A percentile compares a stretch with the other conserved stretches of the same genome.
These are phyloP conservation scores for Lithophane ornitopus DNA, from an alignment of 2,888 invertebrate species.

Conservation along the genomic window DNA sequence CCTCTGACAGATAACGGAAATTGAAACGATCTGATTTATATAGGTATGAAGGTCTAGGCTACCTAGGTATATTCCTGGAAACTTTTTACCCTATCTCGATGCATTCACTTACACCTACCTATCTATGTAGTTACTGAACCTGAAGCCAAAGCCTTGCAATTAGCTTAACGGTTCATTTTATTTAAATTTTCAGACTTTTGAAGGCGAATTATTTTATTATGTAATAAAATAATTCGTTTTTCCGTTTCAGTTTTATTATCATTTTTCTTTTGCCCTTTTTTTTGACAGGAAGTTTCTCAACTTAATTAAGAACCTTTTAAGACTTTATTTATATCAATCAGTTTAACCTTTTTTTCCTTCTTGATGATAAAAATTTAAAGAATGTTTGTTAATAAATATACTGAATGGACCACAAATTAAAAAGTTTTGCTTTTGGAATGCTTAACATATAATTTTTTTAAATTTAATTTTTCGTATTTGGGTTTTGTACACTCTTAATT, in stretches of 20 bases:
- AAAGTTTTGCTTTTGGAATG: neutral
- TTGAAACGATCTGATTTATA: neutral
- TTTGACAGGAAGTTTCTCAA: slow-evolving; percentile 35
- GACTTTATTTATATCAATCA: slow-evolving; percentile 47
- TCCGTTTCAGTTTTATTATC: slow-evolving; percentile 35
- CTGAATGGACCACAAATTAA: slow-evolving; percentile 16
- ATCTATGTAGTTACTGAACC: slow-evolving; percentile 6
- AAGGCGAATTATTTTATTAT: neutral
- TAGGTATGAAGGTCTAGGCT: neutral
- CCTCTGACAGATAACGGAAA: neutral
- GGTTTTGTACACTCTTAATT: neutral
- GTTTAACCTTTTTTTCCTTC: slow-evolving; percentile 23
- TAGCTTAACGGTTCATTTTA: slow-evolving; percentile 38
- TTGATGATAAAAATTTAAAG: neutral
- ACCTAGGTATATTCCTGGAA: no score
- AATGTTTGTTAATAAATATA: slow-evolving; percentile 9
- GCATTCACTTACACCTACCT: neutral
- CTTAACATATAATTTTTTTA: neutral
- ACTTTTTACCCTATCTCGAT: neutral
- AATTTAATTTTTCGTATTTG: neutral
- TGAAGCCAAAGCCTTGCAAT: slow-evolving; percentile 31
- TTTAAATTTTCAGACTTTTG: slow-evolving; percentile 27
- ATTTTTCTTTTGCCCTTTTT: slow-evolving; percentile 31
- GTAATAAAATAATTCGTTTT: slow-evolving; percentile 50
- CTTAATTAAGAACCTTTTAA: slow-evolving; percentile 44